Evolutionary conservation across 2,113 vertebrate species (phyloP).

Genomic region (Pungitius pungitius): DNA sequence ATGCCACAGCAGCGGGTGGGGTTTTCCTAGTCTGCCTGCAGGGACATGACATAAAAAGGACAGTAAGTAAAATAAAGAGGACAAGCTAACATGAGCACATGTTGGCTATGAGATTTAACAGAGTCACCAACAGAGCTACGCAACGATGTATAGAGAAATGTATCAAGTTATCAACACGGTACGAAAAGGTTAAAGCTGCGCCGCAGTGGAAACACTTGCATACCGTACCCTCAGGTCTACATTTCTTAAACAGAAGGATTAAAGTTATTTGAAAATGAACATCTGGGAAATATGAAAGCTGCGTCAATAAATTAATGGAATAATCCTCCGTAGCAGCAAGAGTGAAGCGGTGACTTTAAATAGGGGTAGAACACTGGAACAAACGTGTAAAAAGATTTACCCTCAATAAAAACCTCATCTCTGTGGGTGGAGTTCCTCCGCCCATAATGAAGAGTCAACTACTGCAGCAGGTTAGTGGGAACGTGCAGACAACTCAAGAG

Average conservation of each 20-base stretch:
- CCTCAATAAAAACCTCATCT: conserved; percentile 49
- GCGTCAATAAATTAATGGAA: no score
- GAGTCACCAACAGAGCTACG: conserved; percentile 17
- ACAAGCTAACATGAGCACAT: no score
- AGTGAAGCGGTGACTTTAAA: no score
- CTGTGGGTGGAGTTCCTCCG: conserved; percentile 87
- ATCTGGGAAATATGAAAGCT: no score
- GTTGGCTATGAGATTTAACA: conserved; percentile 38
- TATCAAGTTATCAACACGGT: not conserved
- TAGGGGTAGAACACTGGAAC: no score
- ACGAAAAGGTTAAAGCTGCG: not conserved
- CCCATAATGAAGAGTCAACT: conserved; percentile 89
- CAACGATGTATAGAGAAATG: not conserved
- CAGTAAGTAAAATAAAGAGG: conserved; percentile 19
- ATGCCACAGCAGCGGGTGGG: conserved; percentile 85
- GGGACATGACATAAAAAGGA: conserved; percentile 76
- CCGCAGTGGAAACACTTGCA: not conserved
- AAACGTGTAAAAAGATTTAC: not conserved
- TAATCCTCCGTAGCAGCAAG: no score
- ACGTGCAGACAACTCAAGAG: no score
- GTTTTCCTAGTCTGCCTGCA: conserved; percentile 88
- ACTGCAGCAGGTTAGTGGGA: conserved; percentile 77
- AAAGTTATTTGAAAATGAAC: not conserved
- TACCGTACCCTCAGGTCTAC: no score
- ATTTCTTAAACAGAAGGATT: not conserved